Percentiles rank a stretch among this genome's conserved stretches.
phyloP scores from a whole-genome alignment of 1,140 invertebrate species.

The Drosophila sproati region DNA sequence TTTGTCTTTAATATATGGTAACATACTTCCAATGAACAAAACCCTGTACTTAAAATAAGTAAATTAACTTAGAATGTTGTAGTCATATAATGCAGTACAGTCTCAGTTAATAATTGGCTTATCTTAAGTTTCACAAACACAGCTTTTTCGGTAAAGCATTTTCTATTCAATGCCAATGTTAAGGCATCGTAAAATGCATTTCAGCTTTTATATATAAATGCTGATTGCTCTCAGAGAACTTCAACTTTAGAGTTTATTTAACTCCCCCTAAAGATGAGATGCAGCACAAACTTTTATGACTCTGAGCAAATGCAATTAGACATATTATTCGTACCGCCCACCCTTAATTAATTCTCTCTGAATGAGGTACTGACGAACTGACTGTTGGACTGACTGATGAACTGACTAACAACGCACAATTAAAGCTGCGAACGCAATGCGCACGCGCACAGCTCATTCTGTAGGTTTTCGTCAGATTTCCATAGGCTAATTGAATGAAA shows the following conservation, averaged over 20 bases:
- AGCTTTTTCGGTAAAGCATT: no score
- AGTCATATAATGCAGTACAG: no score
- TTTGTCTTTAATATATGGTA: constrained; percentile 23
- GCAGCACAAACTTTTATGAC: constrained; percentile 2
- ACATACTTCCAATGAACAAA: not conserved
- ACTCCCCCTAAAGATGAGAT: not conserved
- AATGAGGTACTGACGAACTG: constrained; percentile 2
- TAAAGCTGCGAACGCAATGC: constrained; percentile 49
- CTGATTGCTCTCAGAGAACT: not conserved
- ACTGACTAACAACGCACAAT: constrained; percentile 46
- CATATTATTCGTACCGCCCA: constrained; percentile 62
- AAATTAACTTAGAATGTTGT: no score
- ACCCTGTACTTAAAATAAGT: not conserved
- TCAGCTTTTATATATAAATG: not conserved
- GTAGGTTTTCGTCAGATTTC: constrained; percentile 65
- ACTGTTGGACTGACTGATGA: constrained; percentile 11
- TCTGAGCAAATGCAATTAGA: constrained; percentile 69
- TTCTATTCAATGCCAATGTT: no score
- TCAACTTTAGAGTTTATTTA: not conserved
- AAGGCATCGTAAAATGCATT: no score
- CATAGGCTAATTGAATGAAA: constrained; percentile 74
- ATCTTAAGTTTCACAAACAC: no score
- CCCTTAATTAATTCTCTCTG: constrained; percentile 59
- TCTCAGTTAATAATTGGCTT: no score
- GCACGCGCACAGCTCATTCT: constrained; percentile 40